Evolutionary conservation across 2,797 vertebrate species (phyloP).

Genomic region (Lutjanus argentimaculatus): DNA sequence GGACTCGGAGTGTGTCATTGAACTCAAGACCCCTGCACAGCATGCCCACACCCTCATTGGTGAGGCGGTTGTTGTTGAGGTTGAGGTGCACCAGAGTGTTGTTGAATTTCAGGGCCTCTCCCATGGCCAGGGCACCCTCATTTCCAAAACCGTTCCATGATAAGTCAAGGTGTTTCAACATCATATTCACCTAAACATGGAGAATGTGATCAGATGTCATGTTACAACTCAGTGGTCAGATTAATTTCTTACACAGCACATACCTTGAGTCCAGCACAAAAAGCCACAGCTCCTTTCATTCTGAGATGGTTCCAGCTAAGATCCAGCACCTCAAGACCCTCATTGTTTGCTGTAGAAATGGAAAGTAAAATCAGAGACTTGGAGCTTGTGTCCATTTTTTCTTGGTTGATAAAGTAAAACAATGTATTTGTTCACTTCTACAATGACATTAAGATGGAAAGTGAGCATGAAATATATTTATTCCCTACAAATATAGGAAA

Average conservation of each 20-base stretch:
- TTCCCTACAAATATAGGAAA: no score
- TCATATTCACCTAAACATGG: constrained; percentile 85
- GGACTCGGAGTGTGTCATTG: constrained; percentile 88
- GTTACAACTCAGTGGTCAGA: not conserved
- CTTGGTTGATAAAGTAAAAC: no score
- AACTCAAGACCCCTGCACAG: constrained; percentile 91
- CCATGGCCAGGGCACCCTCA: constrained; percentile 91
- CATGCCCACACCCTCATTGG: constrained; percentile 87
- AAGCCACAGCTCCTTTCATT: constrained; percentile 89
- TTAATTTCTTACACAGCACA: not conserved
- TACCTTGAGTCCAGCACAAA: constrained; percentile 92
- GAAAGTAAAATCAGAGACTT: not conserved
- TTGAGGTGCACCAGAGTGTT: constrained; percentile 88
- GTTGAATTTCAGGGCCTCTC: constrained; percentile 92
- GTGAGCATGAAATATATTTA: no score
- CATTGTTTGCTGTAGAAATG: constrained; percentile 87
- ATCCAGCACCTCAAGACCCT: constrained; percentile 88
- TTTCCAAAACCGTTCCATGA: constrained; percentile 95
- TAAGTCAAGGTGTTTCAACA: constrained; percentile 89
- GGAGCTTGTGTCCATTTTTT: not conserved
- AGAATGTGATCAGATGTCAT: constrained; percentile 5
- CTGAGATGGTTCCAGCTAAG: constrained; percentile 94
- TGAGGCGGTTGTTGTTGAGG: constrained; percentile 91
- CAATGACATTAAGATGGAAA: no score
- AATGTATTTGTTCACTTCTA: no score